These are phyloP conservation scores for Serinus canaria DNA, from an alignment of 2,113 vertebrate species.

Conservation along the genomic window DNA sequence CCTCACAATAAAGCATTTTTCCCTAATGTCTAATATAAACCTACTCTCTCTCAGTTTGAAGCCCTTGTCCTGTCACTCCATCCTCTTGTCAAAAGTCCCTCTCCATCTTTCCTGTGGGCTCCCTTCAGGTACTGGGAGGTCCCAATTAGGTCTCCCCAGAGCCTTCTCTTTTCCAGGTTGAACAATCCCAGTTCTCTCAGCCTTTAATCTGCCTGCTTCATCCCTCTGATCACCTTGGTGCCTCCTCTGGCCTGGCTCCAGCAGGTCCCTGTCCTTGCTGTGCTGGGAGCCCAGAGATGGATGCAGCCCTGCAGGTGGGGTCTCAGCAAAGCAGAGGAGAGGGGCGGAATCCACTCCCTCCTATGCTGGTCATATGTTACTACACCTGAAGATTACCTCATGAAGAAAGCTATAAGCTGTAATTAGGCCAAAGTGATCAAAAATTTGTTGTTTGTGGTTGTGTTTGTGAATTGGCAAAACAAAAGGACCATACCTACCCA, in stretches of 20 bases:
- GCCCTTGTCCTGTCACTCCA: background rate
- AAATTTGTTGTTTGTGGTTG: conserved; percentile 1
- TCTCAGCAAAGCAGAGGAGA: background rate
- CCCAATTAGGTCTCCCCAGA: too few relatives aligned
- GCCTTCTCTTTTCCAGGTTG: background rate
- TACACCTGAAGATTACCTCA: background rate
- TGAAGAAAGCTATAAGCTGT: background rate
- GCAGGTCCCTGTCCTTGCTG: background rate
- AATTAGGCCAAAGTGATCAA: conserved; percentile 42
- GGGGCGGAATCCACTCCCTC: rapidly evolving
- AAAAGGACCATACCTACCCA: background rate
- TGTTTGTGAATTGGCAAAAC: background rate
- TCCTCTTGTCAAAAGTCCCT: background rate
- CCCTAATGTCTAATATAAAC: background rate
- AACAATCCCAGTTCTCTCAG: background rate
- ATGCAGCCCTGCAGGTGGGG: background rate
- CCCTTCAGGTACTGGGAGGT: background rate
- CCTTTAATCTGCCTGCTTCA: background rate
- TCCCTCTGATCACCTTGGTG: rapidly evolving
- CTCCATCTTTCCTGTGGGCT: background rate
- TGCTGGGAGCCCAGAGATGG: background rate
- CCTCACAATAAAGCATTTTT: background rate
- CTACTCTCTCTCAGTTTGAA: background rate
- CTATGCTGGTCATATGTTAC: background rate
- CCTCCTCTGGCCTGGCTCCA: background rate